phyloP scores from a whole-genome alignment of 35 echinoderm and acorn worm genomes.

The Apostichopus californicus region DNA sequence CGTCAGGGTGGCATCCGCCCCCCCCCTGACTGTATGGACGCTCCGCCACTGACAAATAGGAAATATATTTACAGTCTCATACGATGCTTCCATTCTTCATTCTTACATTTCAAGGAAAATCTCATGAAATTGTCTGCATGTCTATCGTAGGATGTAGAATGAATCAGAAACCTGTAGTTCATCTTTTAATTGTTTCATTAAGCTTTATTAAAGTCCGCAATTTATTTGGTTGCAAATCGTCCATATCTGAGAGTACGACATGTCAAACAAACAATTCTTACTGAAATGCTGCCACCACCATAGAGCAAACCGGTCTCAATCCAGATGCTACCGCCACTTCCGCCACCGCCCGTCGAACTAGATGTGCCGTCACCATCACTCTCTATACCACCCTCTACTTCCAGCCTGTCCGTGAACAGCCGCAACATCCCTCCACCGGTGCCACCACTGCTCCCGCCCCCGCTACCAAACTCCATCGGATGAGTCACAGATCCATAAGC shows the following conservation, averaged over 20 bases:
- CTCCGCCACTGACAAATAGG: neutral
- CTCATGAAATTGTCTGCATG: too few species aligned
- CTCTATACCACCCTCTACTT: conserved; percentile 69
- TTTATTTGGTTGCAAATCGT: too few species aligned
- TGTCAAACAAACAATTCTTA: neutral
- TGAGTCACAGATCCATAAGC: conserved; percentile 83
- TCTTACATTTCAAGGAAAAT: too few species aligned
- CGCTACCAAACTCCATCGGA: conserved; percentile 77
- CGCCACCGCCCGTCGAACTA: conserved; percentile 47
- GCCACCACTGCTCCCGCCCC: conserved; percentile 40
- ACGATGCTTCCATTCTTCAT: too few species aligned
- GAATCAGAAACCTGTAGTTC: too few species aligned
- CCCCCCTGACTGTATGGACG: too few species aligned
- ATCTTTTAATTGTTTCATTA: too few species aligned
- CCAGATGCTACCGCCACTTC: conserved; percentile 80
- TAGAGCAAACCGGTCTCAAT: conserved; percentile 54
- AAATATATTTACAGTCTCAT: too few species aligned
- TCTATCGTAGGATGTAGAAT: too few species aligned
- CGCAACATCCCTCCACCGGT: conserved; percentile 69
- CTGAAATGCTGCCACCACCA: conserved; percentile 67
- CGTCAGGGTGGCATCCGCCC: too few species aligned
- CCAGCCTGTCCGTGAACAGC: conserved; percentile 51
- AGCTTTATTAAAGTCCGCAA: too few species aligned
- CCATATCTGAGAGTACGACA: too few species aligned
- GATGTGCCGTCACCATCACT: conserved; percentile 62